Percentiles rank a stretch among this genome's conserved stretches.
Evolutionary conservation across 2,888 invertebrate genomes (phyloP).

Genomic region (Mongoloraphidia duomilia): DNA sequence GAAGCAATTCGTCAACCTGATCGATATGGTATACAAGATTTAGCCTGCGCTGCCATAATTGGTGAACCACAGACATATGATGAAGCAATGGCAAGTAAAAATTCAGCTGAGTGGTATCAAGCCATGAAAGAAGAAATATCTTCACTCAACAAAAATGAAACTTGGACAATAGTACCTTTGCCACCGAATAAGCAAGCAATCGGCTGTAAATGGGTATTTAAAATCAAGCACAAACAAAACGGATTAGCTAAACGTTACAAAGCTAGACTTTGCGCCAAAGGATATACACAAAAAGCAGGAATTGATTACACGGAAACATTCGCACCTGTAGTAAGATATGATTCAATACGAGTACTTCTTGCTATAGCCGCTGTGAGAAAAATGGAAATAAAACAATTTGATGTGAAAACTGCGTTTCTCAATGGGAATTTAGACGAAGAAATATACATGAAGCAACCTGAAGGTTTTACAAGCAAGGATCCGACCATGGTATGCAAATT

Average conservation of each 20-base stretch:
- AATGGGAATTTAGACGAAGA: conserved; percentile 5
- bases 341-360: conserved; percentile 13
- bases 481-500: conserved; percentile 8
- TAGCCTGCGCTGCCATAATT: conserved; percentile 9
- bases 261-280: conserved; percentile 14
- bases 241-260: conserved; percentile 11
- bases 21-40: conserved; percentile 9
- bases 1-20: not conserved
- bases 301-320: conserved; percentile 8
- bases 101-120: conserved; percentile 10
- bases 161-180: conserved; percentile 12
- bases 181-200: conserved; percentile 8
- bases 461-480: conserved; percentile 4
- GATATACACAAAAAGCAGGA: conserved; percentile 13
- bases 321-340: conserved; percentile 16
- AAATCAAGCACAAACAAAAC: conserved; percentile 7
- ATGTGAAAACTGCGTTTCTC: conserved; percentile 3
- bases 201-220: conserved; percentile 12
- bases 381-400: conserved; percentile 5
- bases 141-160: conserved; percentile 3
- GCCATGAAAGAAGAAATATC: conserved; percentile 13
- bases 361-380: conserved; percentile 9
- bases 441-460: conserved; percentile 6
- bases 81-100: conserved; percentile 11
- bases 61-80: conserved; percentile 11